Evolutionary conservation across 2,113 vertebrate genomes (phyloP), one percentile per base, ranked within the genome.

Genomic region (Marcusenius ussheri): DNA sequence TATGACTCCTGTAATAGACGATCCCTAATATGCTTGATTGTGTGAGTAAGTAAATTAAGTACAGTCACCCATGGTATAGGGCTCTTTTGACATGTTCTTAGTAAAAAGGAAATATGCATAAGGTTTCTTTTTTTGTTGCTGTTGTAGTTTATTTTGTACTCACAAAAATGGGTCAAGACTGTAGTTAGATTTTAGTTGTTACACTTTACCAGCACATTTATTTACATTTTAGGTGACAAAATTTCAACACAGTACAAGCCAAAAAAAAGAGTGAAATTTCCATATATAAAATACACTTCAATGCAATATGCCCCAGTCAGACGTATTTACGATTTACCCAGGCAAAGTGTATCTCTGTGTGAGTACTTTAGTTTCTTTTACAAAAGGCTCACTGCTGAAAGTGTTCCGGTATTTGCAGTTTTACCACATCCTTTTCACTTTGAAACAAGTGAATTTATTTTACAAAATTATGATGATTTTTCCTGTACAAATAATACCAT

Each of bases 391-490:
- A 80, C 35, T 39, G 74, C 74, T 42, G 74, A 95, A 96, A 96
- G 93, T 91, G 85, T 42, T 95, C 95, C 92, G 94, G 92, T 93
- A 93, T 96, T 95, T 95, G 92, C 94, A 96, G 93, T 95, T 94
- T 99, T 99, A 97, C 97, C 97, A 96, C 96, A 94, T 96, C 96
- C 91, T 93, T 95, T 93, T 96, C 92, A 94, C 95, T 97, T 94
- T 95, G 95, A 94, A 96, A 94, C 94, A 96, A 96, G 95, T 96
- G 94, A 97, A 95, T 94, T 87, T 87, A 91, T 95, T 92, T 96
- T 97, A 96, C 95, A 97, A 97, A 97, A 94, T 96, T 96, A 95
- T 95, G 91, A 96, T 96, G 94, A 96, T 93, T 92, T 93, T 56
- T 83, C 92, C 93, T 97, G 94, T 96, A 97, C 94, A 96, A 94